A percentile compares a stretch with the other conserved stretches of the same genome.
These are phyloP conservation scores for Glossosoma conforme DNA, from an alignment of 1,140 invertebrate genomes.

Conservation along the genomic window DNA sequence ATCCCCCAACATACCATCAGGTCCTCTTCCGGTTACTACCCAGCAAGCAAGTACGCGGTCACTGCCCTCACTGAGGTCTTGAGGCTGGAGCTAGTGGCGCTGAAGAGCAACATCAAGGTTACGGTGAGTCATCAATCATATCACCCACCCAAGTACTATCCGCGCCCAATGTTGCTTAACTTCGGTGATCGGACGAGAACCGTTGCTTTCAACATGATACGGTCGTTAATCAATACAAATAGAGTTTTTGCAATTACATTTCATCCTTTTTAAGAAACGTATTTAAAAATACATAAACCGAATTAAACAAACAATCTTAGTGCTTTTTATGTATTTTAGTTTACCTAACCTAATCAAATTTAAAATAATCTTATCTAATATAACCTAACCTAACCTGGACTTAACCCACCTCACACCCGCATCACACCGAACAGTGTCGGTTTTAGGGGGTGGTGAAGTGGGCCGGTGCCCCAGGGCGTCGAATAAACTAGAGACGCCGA, in stretches of 20 bases:
- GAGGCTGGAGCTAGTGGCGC: slow-evolving; percentile 55
- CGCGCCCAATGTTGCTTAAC: slow-evolving; percentile 31
- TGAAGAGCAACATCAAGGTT: slow-evolving; percentile 58
- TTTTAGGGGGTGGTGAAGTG: too few species aligned
- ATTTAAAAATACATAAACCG: neutral
- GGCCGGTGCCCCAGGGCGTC: too few species aligned
- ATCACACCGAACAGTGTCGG: too few species aligned
- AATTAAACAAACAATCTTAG: too few species aligned
- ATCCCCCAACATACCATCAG: slow-evolving; percentile 33
- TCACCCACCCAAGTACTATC: slow-evolving; percentile 31
- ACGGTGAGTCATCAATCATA: too few species aligned
- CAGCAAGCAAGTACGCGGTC: slow-evolving; percentile 65
- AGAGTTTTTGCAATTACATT: neutral
- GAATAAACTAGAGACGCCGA: too few species aligned
- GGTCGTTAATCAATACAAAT: neutral
- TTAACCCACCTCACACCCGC: too few species aligned
- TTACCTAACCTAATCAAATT: too few species aligned
- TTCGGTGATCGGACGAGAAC: slow-evolving; percentile 26
- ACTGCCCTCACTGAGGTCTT: slow-evolving; percentile 60
- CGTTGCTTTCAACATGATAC: neutral
- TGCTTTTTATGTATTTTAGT: too few species aligned
- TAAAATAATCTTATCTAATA: too few species aligned
- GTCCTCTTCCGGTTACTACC: slow-evolving; percentile 50
- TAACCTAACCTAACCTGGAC: too few species aligned
- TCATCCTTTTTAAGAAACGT: neutral